Evolutionary conservation across 2,888 invertebrate genomes (phyloP).

Genomic region (Dicranocentrus wangi): DNA sequence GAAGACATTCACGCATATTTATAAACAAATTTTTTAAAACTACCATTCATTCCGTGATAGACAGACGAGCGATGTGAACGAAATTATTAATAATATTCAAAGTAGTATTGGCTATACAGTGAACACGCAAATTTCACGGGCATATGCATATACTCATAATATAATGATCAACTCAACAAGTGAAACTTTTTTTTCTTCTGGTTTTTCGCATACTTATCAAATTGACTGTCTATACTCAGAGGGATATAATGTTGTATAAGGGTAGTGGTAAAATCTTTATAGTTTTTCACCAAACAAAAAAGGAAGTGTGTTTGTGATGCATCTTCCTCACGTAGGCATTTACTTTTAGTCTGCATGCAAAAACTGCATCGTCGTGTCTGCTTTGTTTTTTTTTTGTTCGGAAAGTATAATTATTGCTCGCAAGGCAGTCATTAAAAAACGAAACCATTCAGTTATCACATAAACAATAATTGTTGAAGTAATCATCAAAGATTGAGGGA

Average conservation of each 20-base stretch:
- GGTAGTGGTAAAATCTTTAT: neutral
- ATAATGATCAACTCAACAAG: constrained; percentile 6
- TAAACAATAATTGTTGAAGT: neutral
- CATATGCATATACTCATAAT: neutral
- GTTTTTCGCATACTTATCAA: constrained; percentile 14
- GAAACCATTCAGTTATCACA: neutral
- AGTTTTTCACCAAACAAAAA: neutral
- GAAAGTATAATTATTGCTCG: neutral
- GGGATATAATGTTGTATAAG: neutral
- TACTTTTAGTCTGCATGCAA: neutral
- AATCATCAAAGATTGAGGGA: too few relatives aligned
- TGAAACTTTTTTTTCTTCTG: constrained; percentile 3
- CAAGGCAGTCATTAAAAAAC: neutral
- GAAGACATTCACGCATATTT: too few relatives aligned
- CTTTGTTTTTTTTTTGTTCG: neutral
- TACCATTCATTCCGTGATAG: neutral
- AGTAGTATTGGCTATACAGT: neutral
- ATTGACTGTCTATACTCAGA: neutral
- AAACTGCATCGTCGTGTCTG: neutral
- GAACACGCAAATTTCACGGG: neutral
- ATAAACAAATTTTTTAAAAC: neutral
- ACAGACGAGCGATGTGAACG: neutral
- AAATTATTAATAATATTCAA: neutral
- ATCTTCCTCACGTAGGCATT: neutral
- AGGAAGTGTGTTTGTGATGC: neutral